Percentiles rank a stretch among this genome's conserved stretches.
Conservation (phyloP, 2,113 vertebrate species). For the Scophthalmus maximus region DNA sequence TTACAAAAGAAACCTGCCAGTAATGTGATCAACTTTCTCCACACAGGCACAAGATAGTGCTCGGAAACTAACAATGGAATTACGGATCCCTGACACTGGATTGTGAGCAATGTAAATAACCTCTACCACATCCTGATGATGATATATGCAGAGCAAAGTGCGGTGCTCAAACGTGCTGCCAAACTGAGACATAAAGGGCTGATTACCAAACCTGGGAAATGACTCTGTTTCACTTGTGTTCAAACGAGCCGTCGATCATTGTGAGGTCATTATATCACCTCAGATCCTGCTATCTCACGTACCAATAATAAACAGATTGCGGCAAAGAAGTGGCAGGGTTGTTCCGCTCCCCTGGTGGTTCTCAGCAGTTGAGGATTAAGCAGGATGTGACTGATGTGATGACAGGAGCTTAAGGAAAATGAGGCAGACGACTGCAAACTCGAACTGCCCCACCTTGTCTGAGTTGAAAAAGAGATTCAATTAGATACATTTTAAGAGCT, state of each 20-base stretch:
- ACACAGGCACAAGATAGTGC: slow-evolving; percentile 41
- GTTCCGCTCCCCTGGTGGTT: slow-evolving; percentile 55
- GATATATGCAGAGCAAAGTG: slow-evolving; percentile 67
- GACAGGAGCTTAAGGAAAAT: slow-evolving; percentile 54
- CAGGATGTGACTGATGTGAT: slow-evolving; percentile 60
- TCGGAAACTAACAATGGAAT: slow-evolving; percentile 52
- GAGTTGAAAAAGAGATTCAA: slow-evolving; percentile 54
- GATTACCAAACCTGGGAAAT: slow-evolving; percentile 62
- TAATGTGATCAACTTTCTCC: slow-evolving; percentile 44
- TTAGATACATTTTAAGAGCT: slow-evolving; percentile 71
- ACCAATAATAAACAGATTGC: slow-evolving; percentile 58
- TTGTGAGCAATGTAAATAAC: slow-evolving; percentile 73
- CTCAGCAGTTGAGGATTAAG: slow-evolving; percentile 62
- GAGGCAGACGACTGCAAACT: slow-evolving; percentile 51
- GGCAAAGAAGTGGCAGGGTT: slow-evolving; percentile 50
- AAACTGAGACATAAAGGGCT: slow-evolving; percentile 54
- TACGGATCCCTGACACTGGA: slow-evolving; percentile 59
- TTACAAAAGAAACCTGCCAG: slow-evolving; percentile 32
- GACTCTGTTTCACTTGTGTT: slow-evolving; percentile 43
- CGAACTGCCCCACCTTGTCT: slow-evolving; percentile 32
- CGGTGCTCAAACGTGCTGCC: slow-evolving; percentile 54
- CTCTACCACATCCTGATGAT: slow-evolving; percentile 75
- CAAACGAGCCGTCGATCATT: slow-evolving; percentile 41
- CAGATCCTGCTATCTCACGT: slow-evolving; percentile 43
- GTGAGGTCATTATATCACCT: slow-evolving; percentile 46